Evolutionary conservation across 2,797 vertebrate species (phyloP).

Genomic region (Balearica regulorum): DNA sequence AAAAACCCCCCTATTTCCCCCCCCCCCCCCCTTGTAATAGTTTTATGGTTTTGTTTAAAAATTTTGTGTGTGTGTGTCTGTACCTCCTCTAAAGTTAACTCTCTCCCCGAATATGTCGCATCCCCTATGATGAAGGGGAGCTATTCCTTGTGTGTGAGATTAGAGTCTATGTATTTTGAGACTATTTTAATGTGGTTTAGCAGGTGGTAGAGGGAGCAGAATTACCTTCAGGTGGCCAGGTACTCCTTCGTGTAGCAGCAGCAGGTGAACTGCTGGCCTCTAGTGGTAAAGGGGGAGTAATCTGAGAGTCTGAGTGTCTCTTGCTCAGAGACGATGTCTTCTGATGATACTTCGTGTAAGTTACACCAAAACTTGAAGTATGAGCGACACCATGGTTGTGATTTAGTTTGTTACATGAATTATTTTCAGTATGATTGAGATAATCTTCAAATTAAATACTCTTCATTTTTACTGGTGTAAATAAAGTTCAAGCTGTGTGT

Average conservation of each 20-base stretch:
- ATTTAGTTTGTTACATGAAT: neutral
- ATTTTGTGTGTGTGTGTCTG: neutral
- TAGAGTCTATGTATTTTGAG: neutral
- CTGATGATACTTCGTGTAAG: neutral
- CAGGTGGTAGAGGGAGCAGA: neutral
- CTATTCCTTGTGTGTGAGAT: neutral
- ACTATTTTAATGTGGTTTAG: neutral
- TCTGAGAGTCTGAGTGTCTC: neutral
- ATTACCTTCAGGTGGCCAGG: neutral
- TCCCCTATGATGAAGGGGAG: neutral
- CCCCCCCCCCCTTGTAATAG: accelerated
- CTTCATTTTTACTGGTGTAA: neutral
- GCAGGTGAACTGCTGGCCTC: constrained; percentile 37
- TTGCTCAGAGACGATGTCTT: neutral
- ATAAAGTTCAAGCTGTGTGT: neutral
- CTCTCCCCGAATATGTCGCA: neutral
- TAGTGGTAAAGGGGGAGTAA: neutral
- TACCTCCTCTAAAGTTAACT: neutral
- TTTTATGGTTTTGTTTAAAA: neutral
- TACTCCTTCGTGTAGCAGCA: neutral
- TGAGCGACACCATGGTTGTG: neutral
- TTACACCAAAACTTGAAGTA: neutral
- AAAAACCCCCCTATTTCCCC: neutral
- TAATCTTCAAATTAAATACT: neutral
- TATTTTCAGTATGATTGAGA: neutral